phyloP scores from a whole-genome alignment of 1,140 invertebrate species.

The Scaptodrosophila lebanonensis region DNA sequence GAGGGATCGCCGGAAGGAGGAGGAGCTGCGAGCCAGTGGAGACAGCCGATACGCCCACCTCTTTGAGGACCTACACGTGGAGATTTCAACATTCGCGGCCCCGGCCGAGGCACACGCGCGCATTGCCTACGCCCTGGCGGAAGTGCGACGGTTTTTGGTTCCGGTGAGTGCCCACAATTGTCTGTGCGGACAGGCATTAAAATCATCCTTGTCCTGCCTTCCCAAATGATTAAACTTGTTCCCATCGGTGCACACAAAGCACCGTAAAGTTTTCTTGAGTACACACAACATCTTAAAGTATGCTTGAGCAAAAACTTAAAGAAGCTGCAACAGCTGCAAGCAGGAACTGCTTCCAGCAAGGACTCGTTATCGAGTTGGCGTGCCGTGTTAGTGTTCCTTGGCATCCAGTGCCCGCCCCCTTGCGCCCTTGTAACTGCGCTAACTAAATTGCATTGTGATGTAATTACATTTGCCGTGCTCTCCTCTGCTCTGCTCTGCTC shows the following conservation, averaged over 20 bases:
- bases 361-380: slow-evolving; percentile 65
- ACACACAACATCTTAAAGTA: slow-evolving; percentile 50
- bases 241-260: slow-evolving; percentile 8
- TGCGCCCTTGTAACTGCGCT: slow-evolving; percentile 35
- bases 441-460: slow-evolving; percentile 72
- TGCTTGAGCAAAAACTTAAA: slow-evolving; percentile 28
- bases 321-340: slow-evolving; percentile 6
- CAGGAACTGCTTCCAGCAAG: slow-evolving; percentile 43
- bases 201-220: neutral
- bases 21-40: slow-evolving; percentile 88
- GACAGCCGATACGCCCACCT: slow-evolving; percentile 94
- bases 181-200: neutral
- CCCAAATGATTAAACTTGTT: neutral
- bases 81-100: slow-evolving; percentile 90
- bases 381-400: slow-evolving; percentile 49
- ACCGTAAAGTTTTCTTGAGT: slow-evolving; percentile 14
- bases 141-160: slow-evolving; percentile 86
- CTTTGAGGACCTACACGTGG: slow-evolving; percentile 92
- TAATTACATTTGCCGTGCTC: slow-evolving; percentile 62
- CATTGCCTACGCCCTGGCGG: slow-evolving; percentile 89
- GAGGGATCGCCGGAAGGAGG: slow-evolving; percentile 93
- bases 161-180: slow-evolving; percentile 79
- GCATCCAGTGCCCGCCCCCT: slow-evolving; percentile 26
- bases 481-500: slow-evolving; percentile 1
- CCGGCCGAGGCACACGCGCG: slow-evolving; percentile 93